Evolutionary conservation across 2,797 vertebrate species (phyloP).

Genomic region (Glossophaga mutica): DNA sequence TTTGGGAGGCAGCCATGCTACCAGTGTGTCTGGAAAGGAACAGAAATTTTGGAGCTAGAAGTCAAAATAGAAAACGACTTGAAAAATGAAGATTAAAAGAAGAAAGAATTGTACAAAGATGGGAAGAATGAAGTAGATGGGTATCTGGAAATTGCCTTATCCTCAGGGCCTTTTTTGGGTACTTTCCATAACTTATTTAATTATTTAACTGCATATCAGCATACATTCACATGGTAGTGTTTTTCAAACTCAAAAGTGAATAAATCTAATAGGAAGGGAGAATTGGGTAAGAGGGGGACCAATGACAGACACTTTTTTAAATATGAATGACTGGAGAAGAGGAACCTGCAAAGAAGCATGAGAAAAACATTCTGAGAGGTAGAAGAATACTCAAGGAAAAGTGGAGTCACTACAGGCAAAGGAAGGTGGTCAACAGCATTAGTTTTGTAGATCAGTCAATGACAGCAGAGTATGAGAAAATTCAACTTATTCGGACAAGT

Average conservation of each 20-base stretch:
- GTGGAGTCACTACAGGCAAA: background rate
- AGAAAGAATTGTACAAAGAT: background rate
- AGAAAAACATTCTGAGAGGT: background rate
- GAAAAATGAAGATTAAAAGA: background rate
- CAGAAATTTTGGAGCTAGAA: background rate
- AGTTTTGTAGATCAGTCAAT: background rate
- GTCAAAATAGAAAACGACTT: background rate
- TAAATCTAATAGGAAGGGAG: background rate
- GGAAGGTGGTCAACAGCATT: background rate
- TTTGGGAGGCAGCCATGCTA: background rate
- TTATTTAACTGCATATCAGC: background rate
- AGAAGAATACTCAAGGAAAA: background rate
- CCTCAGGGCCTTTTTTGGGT: background rate
- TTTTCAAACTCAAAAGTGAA: background rate
- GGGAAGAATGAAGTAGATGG: background rate
- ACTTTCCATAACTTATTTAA: background rate
- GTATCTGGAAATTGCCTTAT: background rate
- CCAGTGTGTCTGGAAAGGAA: background rate
- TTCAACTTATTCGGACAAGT: background rate
- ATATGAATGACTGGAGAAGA: background rate
- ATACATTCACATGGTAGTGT: background rate
- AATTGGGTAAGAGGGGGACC: background rate
- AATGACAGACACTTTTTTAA: background rate
- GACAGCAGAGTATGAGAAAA: background rate
- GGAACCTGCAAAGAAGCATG: background rate